These are phyloP conservation scores for Hoplodrina blanda DNA, from an alignment of 2,888 invertebrate species.

Conservation along the genomic window DNA sequence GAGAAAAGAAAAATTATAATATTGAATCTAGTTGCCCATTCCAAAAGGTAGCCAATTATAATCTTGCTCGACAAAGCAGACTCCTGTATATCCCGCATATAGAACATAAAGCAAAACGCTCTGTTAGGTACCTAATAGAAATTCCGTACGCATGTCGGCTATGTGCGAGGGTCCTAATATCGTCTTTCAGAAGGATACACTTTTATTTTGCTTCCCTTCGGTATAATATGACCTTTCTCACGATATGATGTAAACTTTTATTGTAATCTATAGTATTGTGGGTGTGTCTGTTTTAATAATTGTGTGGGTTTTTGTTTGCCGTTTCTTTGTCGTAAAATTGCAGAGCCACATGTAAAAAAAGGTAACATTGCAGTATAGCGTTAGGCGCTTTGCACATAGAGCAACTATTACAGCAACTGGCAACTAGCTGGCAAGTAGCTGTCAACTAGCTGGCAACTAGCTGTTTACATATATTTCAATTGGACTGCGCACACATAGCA, in stretches of 20 bases:
- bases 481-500: too few relatives aligned
- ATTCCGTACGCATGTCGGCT: conserved; percentile 80
- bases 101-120: conserved; percentile 83
- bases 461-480: too few relatives aligned
- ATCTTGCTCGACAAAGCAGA: conserved; percentile 37
- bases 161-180: conserved; percentile 83
- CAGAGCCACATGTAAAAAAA: not conserved
- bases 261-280: conserved; percentile 58
- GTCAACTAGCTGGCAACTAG: too few relatives aligned
- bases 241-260: conserved; percentile 67
- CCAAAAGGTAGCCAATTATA: too few relatives aligned
- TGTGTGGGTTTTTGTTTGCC: conserved; percentile 4
- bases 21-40: too few relatives aligned
- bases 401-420: too few relatives aligned
- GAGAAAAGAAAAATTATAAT: too few relatives aligned
- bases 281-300: conserved; percentile 38
- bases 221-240: conserved; percentile 70
- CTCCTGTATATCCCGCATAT: conserved; percentile 53
- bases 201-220: conserved; percentile 77
- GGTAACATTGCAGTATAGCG: too few relatives aligned
- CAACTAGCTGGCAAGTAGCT: too few relatives aligned
- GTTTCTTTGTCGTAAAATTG: not conserved
- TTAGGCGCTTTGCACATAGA: too few relatives aligned
- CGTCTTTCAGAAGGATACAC: conserved; percentile 77
- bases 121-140: conserved; percentile 84